Base-by-base conservation (phyloP, 2,888 invertebrate genomes). In the Thecocarcelia acutangulata region DNA sequence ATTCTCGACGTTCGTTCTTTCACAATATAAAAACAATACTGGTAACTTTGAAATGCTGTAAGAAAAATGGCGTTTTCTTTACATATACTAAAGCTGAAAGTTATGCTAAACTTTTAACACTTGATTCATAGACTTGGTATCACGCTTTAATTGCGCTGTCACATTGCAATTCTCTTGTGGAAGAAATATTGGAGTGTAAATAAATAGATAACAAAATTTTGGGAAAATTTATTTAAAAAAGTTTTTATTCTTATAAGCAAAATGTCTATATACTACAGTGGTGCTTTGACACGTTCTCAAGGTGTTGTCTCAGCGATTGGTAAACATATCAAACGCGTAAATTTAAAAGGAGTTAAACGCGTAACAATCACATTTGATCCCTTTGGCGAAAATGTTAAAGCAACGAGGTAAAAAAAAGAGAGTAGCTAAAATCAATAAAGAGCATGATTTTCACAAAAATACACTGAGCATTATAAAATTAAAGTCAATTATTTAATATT, bases 301-400 rank as follows among this genome's bases (percentile, higher is more conserved):
- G 96, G 96, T 80, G 86, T 96, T 72, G 92, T 94, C 64, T 93
- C 94, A 86, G 95, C 96, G 52, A 94, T 96, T 85, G 91, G 91
- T 64, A 95, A 95, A 90, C 95, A 97, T 90, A 86, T 96, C 69
- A 93, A 92, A 88, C 87, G 89, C 83, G 90, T 97, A 11, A 96
- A 95, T 92, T 92, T 97, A 78, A 95, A 95, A 89, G 96, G 96
- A 52, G 95, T 96, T 0, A 94, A 95, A 87, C 93, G 93, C 90
- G 93, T 97, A 79, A 93, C 93, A 66, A 93, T 96, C 66, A 94
- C 94, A 90, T 97, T 97, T 88, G 97, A 97, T 91, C 97, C 97
- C 4, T 97, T 97, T 90, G 93, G 94, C 85, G 92, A 94, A 86
- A 94, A 94, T 90, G 94, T 94, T 75, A 92, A 91, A 81, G 93